These are phyloP conservation scores for Drosophila niveifrons DNA, from an alignment of 2,888 invertebrate species.

Conservation along the genomic window DNA sequence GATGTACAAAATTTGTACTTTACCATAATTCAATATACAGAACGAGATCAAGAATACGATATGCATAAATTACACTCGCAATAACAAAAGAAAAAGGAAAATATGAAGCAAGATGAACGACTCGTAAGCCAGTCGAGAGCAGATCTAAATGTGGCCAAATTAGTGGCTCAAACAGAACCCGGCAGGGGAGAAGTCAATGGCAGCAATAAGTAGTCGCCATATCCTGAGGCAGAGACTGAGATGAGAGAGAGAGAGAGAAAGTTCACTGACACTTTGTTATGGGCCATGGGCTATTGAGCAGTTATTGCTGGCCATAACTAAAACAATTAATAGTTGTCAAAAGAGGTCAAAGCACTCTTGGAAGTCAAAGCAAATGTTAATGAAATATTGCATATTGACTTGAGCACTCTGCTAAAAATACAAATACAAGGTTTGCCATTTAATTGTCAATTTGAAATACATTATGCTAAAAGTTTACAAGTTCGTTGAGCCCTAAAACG, in stretches of 20 bases:
- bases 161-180: neutral
- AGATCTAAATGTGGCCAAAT: conserved; percentile 4
- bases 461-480: too few relatives aligned
- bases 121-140: neutral
- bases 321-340: conserved; percentile 26
- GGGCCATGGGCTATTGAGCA: conserved; percentile 11
- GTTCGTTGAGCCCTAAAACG: neutral
- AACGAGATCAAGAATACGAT: neutral
- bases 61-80: neutral
- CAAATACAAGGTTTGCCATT: too few relatives aligned
- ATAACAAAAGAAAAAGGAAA: neutral
- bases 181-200: conserved; percentile 17
- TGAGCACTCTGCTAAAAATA: too few relatives aligned
- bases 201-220: neutral
- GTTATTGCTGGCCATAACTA: conserved; percentile 9
- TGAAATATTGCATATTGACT: too few relatives aligned
- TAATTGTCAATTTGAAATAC: too few relatives aligned
- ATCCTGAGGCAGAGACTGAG: neutral
- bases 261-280: conserved; percentile 16
- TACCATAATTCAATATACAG: neutral
- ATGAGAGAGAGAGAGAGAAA: too few relatives aligned
- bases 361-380: neutral
- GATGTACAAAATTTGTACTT: neutral
- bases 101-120: neutral
- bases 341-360: conserved; percentile 18